Evolutionary conservation across 2,888 invertebrate genomes (phyloP).

Genomic region (Temnothorax unifasciatus): DNA sequence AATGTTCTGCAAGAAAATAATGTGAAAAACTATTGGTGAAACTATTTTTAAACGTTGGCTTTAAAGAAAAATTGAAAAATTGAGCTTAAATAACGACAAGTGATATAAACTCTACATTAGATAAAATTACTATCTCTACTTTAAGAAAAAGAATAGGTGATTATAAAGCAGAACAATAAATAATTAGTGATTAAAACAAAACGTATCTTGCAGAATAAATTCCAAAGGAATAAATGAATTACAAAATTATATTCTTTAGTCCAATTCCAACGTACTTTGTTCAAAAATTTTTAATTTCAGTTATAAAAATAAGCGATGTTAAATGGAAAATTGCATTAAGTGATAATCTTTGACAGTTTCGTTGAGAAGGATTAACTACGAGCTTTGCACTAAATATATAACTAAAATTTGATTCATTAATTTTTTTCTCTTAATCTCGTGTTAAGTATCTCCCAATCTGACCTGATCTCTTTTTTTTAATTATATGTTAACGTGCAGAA

Average conservation of each 20-base stretch:
- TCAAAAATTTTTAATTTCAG: neutral
- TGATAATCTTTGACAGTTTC: neutral
- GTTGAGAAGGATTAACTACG: neutral
- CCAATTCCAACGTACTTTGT: neutral
- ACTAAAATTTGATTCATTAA: neutral
- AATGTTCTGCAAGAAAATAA: constrained; percentile 21
- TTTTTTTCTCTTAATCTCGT: neutral
- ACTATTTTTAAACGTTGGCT: neutral
- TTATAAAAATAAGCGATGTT: neutral
- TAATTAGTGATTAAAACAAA: neutral
- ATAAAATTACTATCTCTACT: neutral
- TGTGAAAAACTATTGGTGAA: neutral
- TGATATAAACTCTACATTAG: neutral
- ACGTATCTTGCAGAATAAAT: neutral
- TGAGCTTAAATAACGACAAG: neutral
- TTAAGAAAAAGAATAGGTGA: neutral
- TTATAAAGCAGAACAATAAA: neutral
- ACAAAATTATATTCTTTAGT: neutral
- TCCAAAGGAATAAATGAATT: neutral
- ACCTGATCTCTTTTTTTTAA: neutral
- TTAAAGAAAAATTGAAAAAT: neutral
- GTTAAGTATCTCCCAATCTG: neutral
- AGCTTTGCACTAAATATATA: neutral
- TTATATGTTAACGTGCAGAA: neutral
- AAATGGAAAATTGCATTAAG: neutral